Evolutionary conservation across 2,113 vertebrate species (phyloP), one percentile per base, ranked within the genome.

Genomic region (Passer montanus): DNA sequence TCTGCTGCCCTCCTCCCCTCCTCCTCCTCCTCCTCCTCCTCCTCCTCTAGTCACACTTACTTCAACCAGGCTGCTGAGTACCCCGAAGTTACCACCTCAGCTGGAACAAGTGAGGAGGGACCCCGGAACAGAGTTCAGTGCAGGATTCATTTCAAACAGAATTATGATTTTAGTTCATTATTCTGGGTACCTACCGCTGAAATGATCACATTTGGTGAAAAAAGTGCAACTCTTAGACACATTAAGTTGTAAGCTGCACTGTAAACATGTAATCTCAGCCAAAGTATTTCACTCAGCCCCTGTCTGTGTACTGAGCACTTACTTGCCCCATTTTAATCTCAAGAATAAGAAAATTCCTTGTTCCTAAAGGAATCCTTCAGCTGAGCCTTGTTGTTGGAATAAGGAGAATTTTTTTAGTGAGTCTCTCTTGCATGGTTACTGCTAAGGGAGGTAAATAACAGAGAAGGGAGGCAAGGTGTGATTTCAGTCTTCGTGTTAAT

Each of bases 381-480:
- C 64, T 3, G 1, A 77, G 26, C 33, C 55, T 47, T 41, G 22
- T 55, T 80, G 49, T 47, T 84, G 49, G 52, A 86, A 81, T 64
- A 83, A 72, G 33, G 56, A 75, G 33, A 39, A 50, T 59, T 60
- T 60, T 72, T 6, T 67, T 43, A 24, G 44, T n/a, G 33, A 53
- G 14, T 15, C 7, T 59, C 27, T 84, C 33, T 75, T 70, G n/a
- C 21, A 13, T 20, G 20, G 31, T 35, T 80, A 47, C 55, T 88
- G 53, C 50, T 43, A 39, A 33, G 53, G 73, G 81, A 93, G 52
- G 20, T 55, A 84, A 30, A 53, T 50, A 85, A 73, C 66, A 75
- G 49, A 78, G 21, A 37, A 80, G 60, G 84, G 90, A 77, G 49
- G 15, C 47, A 59, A 47, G 84, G 81, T 93, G 78, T 82, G 88